Evolutionary conservation across 2,797 vertebrate genomes (phyloP).

Genomic region (Xiphophorus birchmanni): DNA sequence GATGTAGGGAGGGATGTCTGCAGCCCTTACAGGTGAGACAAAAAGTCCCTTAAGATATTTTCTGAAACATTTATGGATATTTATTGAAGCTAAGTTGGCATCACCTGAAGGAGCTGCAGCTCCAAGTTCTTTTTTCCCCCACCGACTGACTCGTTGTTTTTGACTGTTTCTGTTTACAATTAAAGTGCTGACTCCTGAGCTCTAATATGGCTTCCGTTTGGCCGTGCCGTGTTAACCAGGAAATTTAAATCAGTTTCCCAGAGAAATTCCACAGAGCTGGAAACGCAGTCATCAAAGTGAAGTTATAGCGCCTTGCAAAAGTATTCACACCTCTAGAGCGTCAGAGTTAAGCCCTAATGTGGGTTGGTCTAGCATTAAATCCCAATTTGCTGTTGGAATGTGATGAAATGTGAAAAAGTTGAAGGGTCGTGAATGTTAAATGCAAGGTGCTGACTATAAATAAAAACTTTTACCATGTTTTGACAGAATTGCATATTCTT

Average conservation of each 20-base stretch:
- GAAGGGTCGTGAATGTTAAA: neutral
- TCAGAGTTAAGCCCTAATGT: neutral
- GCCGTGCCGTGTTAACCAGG: conserved; percentile 73
- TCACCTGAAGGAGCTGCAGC: conserved; percentile 59
- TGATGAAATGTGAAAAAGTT: neutral
- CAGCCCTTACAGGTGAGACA: conserved; percentile 69
- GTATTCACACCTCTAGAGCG: neutral
- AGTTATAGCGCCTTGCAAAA: neutral
- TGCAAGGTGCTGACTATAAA: neutral
- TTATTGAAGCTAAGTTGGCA: conserved; percentile 28
- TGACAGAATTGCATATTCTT: conserved; percentile 6
- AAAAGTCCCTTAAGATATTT: conserved; percentile 22
- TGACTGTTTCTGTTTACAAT: conserved; percentile 34
- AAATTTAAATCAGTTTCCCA: conserved; percentile 81
- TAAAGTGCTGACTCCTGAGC: conserved; percentile 45
- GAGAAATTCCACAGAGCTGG: conserved; percentile 53
- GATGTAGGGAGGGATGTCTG: conserved; percentile 31
- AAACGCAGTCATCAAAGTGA: no score
- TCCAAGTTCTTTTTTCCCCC: conserved; percentile 13
- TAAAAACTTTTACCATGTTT: neutral
- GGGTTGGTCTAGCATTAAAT: neutral
- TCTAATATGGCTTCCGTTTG: conserved; percentile 66
- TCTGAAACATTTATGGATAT: neutral
- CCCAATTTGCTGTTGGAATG: neutral
- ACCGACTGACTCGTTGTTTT: conserved; percentile 41